Evolutionary conservation across 2,888 invertebrate genomes (phyloP), one percentile per base, ranked within the genome.

Genomic region (Eretmocerus hayati): DNA sequence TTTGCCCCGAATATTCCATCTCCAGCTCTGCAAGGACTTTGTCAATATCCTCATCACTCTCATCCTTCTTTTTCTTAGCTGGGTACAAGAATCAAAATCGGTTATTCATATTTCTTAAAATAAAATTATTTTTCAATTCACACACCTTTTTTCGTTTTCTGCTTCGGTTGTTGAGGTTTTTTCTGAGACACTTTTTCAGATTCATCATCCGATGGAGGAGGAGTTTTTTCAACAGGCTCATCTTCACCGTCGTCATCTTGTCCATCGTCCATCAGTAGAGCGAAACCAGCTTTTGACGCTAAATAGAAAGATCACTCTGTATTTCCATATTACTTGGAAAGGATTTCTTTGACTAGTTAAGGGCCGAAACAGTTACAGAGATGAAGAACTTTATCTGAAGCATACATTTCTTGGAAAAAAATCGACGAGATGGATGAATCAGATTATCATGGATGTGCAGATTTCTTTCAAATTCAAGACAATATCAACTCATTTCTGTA

Each of bases 21-120:
- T 86, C 84, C 54, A 90, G 73, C 72, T 90, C 89, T 11, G 89
- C 90, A 54, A 90, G 72, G 52, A 87, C 84, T 71, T 87, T 87
- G 62, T 90, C 90, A 52, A 90, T 74, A 66, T 90, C 90, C 48
- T 81, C 81, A 64, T 57, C 56, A 39, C 86, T 86, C 46, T 85
- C 85, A 60, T 84, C 81, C 57, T 81, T 83, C 73, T 84, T 87
- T 62, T 82, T 81, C 63, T 81, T 83, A 4, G 26, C 51, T 52
- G 22, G 9, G 41, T n/a, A n/a, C n/a, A n/a, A n/a, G n/a, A n/a
- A 46, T 26, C 13, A 41, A 45, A 13, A 30, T 46, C 19, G 31
- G 19, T 16, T 16, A 41, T 35, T 3, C 4, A 35, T 18, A n/a
- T n/a, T n/a, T n/a, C n/a, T n/a, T n/a, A n/a, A n/a, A n/a, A n/a